Conservation (phyloP, 2,888 invertebrate genomes). For the Macrosiphum euphorbiae region DNA sequence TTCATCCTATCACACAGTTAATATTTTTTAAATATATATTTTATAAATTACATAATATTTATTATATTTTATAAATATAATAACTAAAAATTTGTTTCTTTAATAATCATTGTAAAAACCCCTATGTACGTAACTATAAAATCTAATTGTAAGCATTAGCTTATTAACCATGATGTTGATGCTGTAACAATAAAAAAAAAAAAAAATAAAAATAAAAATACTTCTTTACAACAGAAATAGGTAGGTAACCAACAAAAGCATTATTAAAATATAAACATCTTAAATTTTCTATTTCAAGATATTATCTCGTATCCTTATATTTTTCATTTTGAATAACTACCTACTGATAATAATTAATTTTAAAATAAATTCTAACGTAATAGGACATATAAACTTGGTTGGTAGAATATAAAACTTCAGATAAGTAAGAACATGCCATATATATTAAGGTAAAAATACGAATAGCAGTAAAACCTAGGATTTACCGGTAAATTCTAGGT, state of each 20-base stretch:
- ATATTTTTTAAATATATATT: background rate
- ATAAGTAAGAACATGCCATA: background rate
- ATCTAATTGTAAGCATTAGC: too few species aligned
- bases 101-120: too few species aligned
- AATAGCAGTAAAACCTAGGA: too few species aligned
- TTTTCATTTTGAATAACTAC: background rate
- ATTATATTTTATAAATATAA: background rate
- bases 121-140: too few species aligned
- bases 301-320: too few species aligned
- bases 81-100: too few species aligned
- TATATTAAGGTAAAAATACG: too few species aligned
- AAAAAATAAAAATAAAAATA: too few species aligned
- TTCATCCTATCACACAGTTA: background rate
- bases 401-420: background rate
- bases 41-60: background rate
- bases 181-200: too few species aligned
- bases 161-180: too few species aligned
- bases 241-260: background rate
- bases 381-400: background rate
- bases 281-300: background rate
- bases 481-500: too few species aligned
- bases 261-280: background rate
- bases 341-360: background rate
- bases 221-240: background rate
- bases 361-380: background rate